phyloP scores from a whole-genome alignment of 2,888 invertebrate species.

The Hanleya hanleyi region DNA sequence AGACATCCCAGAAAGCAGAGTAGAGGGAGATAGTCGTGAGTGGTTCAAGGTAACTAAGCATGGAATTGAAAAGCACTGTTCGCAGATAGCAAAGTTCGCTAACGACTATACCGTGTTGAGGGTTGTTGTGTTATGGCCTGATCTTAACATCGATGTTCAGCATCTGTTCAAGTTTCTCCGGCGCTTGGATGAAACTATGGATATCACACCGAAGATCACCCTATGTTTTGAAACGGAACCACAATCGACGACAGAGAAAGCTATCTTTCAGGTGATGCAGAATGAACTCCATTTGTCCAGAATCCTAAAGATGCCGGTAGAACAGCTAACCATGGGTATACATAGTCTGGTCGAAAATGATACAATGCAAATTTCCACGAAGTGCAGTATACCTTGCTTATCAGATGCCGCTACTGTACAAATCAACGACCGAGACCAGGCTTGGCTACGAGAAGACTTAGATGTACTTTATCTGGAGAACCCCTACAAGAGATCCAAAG shows the following conservation, averaged over 20 bases:
- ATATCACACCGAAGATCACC: neutral
- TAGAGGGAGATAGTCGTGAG: conserved; percentile 19
- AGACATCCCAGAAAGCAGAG: conserved; percentile 42
- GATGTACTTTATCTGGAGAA: conserved; percentile 38
- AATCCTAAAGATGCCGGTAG: neutral
- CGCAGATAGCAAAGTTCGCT: conserved; percentile 31
- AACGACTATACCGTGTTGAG: conserved; percentile 36
- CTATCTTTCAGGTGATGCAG: neutral
- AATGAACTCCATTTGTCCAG: neutral
- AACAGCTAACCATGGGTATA: conserved; percentile 22
- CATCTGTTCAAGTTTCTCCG: conserved; percentile 19
- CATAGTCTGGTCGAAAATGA: neutral
- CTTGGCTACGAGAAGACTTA: conserved; percentile 39
- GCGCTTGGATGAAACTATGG: conserved; percentile 13
- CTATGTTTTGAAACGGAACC: neutral
- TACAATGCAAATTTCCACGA: neutral
- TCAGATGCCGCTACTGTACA: neutral
- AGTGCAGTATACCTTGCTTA: conserved; percentile 27
- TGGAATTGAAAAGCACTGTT: conserved; percentile 25
- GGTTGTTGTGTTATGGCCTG: conserved; percentile 38
- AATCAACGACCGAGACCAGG: conserved; percentile 29
- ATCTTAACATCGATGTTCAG: neutral
- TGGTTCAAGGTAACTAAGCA: conserved; percentile 35
- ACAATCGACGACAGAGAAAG: neutral
- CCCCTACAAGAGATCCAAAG: conserved; percentile 18